Conservation (phyloP, 2,888 invertebrate species). For the Clusia tigrina region DNA sequence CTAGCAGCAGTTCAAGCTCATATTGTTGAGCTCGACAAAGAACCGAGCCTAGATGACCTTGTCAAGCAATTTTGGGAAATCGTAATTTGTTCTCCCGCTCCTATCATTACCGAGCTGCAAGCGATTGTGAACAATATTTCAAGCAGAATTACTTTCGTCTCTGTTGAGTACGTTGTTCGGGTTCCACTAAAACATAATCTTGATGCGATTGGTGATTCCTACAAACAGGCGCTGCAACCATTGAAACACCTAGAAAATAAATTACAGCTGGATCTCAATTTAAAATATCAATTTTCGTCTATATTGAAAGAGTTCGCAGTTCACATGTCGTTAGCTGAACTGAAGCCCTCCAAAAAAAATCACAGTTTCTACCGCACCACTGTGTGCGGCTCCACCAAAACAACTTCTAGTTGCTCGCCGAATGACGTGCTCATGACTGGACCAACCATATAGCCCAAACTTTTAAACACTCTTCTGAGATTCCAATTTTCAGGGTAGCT, state of each 20-base stretch:
- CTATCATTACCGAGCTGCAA: conserved; percentile 17
- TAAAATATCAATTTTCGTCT: conserved; percentile 23
- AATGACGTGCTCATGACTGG: conserved; percentile 17
- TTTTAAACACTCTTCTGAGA: background rate
- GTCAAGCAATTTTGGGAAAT: conserved; percentile 20
- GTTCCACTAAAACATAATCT: conserved; percentile 24
- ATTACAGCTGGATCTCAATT: conserved; percentile 19
- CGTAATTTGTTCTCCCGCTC: background rate
- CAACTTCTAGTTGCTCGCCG: conserved; percentile 24
- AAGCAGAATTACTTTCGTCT: conserved; percentile 17
- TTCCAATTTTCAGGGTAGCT: background rate
- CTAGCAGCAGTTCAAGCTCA: no score
- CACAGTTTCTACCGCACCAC: conserved; percentile 34
- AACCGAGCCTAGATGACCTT: no score
- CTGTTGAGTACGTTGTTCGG: conserved; percentile 29
- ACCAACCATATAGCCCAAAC: background rate
- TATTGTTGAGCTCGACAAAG: no score
- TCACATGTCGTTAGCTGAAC: background rate
- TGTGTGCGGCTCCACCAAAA: conserved; percentile 30
- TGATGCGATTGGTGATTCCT: conserved; percentile 28
- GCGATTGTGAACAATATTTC: conserved; percentile 33
- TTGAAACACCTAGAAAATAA: conserved; percentile 31
- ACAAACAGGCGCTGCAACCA: conserved; percentile 25
- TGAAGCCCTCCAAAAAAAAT: background rate
- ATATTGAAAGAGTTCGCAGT: conserved; percentile 18